A percentile compares a stretch with the other conserved stretches of the same genome.
phyloP scores from a whole-genome alignment of 2,113 vertebrate genomes.

The Equus quagga region DNA sequence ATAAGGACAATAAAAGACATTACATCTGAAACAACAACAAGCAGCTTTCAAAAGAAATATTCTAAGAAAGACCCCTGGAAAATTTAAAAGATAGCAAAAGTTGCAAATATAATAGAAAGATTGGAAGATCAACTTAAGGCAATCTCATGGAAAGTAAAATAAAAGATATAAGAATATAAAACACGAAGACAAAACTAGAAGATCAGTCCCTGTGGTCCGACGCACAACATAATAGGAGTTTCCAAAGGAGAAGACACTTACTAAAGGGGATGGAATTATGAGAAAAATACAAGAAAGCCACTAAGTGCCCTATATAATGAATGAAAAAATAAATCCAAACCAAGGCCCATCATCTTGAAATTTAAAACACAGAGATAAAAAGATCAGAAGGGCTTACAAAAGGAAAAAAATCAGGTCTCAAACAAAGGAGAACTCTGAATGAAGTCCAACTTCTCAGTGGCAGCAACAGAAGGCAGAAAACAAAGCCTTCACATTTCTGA shows the following conservation, averaged over 20 bases:
- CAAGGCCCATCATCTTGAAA: not conserved
- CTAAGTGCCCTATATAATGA: not conserved
- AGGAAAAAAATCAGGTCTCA: not conserved
- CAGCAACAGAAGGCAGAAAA: not conserved
- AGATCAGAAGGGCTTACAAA: not conserved
- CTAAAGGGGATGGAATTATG: not conserved
- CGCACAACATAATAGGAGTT: too few species aligned
- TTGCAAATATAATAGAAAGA: not conserved
- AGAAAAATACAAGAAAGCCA: not conserved
- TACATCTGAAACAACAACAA: not conserved
- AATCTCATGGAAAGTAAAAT: not conserved
- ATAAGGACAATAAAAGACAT: not conserved
- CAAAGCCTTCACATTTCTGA: not conserved
- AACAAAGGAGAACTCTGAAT: not conserved
- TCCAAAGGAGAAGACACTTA: not conserved
- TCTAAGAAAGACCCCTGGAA: not conserved
- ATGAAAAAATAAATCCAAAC: not conserved
- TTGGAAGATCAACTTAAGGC: not conserved
- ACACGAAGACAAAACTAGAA: not conserved
- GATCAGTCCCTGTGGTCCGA: not conserved
- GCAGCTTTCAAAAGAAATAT: not conserved
- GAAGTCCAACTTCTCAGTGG: not conserved
- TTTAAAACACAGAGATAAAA: not conserved
- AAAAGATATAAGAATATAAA: not conserved
- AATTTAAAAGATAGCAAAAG: not conserved